These are phyloP conservation scores for Knipowitschia caucasica DNA, from an alignment of 2,797 vertebrate genomes.

Conservation along the genomic window DNA sequence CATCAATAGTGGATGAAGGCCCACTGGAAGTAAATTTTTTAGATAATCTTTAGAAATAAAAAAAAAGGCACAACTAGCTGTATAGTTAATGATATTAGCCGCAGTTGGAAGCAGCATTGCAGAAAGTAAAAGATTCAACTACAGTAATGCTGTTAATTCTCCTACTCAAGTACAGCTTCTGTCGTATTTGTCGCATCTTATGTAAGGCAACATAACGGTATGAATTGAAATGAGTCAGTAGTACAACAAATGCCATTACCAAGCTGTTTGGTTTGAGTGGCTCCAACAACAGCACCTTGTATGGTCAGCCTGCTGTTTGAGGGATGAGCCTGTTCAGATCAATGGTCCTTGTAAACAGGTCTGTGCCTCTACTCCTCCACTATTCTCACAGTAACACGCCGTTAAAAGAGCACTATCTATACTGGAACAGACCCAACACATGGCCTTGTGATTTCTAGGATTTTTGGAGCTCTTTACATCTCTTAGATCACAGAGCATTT, in stretches of 20 bases:
- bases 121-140: not conserved
- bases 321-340: conserved; percentile 63
- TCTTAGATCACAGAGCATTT: conserved; percentile 57
- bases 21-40: too few species aligned
- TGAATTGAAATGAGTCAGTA: not conserved
- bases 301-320: conserved; percentile 70
- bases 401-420: conserved; percentile 19
- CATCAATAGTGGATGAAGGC: too few species aligned
- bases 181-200: not conserved
- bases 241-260: conserved; percentile 4
- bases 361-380: conserved; percentile 46
- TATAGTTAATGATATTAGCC: too few species aligned
- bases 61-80: too few species aligned
- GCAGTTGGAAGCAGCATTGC: too few species aligned
- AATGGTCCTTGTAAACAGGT: conserved; percentile 64
- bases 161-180: not conserved
- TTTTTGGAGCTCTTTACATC: conserved; percentile 47
- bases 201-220: not conserved
- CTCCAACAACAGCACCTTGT: conserved; percentile 69
- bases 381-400: conserved; percentile 26
- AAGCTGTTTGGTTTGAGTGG: conserved; percentile 32
- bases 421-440: conserved; percentile 45
- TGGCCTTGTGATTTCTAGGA: conserved; percentile 39
- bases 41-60: too few species aligned
- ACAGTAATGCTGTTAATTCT: not conserved